Evolutionary conservation across 2,797 vertebrate genomes (phyloP).

Genomic region (Hapalemur alaotrensis): DNA sequence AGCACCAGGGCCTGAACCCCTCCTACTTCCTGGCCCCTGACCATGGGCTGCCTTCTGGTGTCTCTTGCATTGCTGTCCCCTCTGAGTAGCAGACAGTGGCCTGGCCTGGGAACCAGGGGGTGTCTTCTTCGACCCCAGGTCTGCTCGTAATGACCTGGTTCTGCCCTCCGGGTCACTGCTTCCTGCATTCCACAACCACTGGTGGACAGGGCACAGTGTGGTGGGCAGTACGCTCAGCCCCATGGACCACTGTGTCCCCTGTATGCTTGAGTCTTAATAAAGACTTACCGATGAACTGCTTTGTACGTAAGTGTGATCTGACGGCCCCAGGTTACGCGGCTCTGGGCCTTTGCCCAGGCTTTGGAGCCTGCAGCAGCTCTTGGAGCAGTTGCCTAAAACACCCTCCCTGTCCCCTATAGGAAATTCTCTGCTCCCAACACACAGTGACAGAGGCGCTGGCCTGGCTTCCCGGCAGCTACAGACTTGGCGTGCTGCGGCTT

Average conservation of each 20-base stretch:
- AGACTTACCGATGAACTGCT: not conserved
- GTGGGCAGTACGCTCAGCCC: not conserved
- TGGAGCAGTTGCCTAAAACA: not conserved
- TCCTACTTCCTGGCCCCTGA: not conserved
- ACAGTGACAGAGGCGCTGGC: not conserved
- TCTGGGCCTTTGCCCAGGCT: not conserved
- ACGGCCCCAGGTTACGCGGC: rapidly evolving
- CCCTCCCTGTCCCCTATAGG: too few species aligned
- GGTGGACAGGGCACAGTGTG: rapidly evolving
- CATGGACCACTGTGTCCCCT: not conserved
- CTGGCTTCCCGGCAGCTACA: not conserved
- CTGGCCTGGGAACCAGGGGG: not conserved
- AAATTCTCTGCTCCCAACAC: not conserved
- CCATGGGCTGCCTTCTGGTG: rapidly evolving
- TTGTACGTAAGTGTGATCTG: not conserved
- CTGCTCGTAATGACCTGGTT: not conserved
- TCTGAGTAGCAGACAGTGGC: not conserved
- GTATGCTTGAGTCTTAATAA: too few species aligned
- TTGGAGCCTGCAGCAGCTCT: not conserved
- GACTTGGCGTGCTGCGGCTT: not conserved
- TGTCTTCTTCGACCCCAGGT: not conserved
- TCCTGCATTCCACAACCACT: not conserved
- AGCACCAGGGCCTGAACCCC: not conserved
- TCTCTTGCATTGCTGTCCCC: not conserved
- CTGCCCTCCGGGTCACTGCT: not conserved